Evolutionary conservation across 2,888 invertebrate species (phyloP), one percentile per base, ranked within the genome.

Genomic region (Ophioninae sp.): DNA sequence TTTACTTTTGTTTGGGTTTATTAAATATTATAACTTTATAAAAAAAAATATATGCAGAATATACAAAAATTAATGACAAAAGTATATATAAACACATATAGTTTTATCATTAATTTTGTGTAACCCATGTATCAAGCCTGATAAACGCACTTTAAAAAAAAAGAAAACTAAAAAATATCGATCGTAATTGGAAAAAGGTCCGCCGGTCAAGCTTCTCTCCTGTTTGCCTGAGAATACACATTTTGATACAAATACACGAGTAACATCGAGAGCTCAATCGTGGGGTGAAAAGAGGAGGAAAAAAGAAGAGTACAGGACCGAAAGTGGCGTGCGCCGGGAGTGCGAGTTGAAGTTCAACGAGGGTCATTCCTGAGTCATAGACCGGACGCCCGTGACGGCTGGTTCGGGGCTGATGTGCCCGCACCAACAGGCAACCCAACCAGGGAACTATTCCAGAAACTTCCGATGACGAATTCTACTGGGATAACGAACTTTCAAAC

Each of bases 351-450:
- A 85, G 91, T 91, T 91, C 91, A 91, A 88, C 90, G 88, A 90
- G 91, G 91, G 91, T 92, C 91, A 91, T 90, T 89, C 89, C 89
- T 90, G 91, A 91, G 91, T 91, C 91, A 91, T 87, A 90, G 91
- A 91, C 91, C 91, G 91, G 91, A 91, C 91, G 90, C 85, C 85
- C 87, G 75, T 79, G 81, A 65, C 69, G 69, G 82, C 74, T 81
- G 78, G 58, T 8, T 59, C 39, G 41, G 30, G 74, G 64, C 79
- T 85, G 51, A 81, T 79, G 82, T 84, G 85, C 75, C 81, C 61
- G 63, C 67, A 69, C 58, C 72, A 22, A 58, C 37, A 56, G 75
- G 76, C 63, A 59, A 59, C 78, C 77, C 83, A 63, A 63, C 67
- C 6, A 8, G 20, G 23, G 64, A 82, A 39, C 69, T 82, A 87